Evolutionary conservation across 2,797 vertebrate species (phyloP).

Genomic region (Etheostoma perlongum): DNA sequence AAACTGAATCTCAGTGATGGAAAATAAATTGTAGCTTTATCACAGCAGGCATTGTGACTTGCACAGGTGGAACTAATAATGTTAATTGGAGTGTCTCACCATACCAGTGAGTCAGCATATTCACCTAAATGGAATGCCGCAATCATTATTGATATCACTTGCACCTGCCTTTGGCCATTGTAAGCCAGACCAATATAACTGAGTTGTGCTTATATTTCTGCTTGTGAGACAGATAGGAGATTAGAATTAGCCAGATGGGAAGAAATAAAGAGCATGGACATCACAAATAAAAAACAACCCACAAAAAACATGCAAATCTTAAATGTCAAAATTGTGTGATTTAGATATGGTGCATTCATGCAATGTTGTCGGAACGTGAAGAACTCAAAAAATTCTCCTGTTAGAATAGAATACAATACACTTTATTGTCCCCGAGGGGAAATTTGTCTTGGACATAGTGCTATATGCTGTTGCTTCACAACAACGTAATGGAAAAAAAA

Average conservation of each 20-base stretch:
- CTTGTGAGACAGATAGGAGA: background rate
- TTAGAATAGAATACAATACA: too few relatives aligned
- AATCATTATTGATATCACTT: background rate
- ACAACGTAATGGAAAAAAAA: too few relatives aligned
- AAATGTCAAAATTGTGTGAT: background rate
- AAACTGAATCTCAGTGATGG: background rate
- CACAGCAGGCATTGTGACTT: background rate
- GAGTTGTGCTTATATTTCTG: background rate
- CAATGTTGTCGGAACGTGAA: too few relatives aligned
- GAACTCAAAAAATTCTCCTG: too few relatives aligned
- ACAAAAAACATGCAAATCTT: background rate
- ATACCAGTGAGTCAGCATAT: background rate
- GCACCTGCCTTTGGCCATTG: background rate
- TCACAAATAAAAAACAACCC: background rate
- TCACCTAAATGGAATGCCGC: background rate
- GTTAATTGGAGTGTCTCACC: background rate
- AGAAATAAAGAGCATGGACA: background rate
- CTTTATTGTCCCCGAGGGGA: too few relatives aligned
- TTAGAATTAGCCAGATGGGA: too few relatives aligned
- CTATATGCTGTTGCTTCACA: too few relatives aligned
- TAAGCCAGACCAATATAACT: background rate
- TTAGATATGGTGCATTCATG: background rate
- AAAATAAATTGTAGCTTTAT: background rate
- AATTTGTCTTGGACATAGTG: too few relatives aligned
- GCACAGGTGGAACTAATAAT: slow-evolving; percentile 5